Evolutionary conservation across 2,888 invertebrate genomes (phyloP).

Genomic region (Conchocele bisecta): DNA sequence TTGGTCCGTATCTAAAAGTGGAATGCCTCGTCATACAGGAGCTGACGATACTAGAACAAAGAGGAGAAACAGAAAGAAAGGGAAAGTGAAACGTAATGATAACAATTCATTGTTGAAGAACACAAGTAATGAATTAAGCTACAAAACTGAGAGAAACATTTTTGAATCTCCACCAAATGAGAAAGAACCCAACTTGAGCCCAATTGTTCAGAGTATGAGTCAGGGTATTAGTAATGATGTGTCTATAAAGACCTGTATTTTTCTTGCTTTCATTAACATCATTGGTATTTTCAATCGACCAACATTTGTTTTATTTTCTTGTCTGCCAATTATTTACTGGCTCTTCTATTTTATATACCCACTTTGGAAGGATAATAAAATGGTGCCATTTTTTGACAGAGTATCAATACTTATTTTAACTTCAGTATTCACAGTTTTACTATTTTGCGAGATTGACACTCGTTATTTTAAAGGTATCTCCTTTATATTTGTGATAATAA

Average conservation of each 20-base stretch:
- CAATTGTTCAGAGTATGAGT: no score
- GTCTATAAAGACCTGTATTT: not conserved
- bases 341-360: conserved; percentile 30
- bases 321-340: conserved; percentile 86
- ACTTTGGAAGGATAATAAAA: no score
- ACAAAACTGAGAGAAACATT: not conserved
- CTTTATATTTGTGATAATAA: conserved; percentile 12
- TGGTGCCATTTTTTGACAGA: not conserved
- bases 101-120: no score
- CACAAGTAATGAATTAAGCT: no score
- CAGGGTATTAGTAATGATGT: not conserved
- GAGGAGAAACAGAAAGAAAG: not conserved
- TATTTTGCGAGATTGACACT: conserved; percentile 33
- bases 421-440: not conserved
- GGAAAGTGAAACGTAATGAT: not conserved
- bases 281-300: conserved; percentile 93
- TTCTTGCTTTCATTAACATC: conserved; percentile 77
- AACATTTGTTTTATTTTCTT: conserved; percentile 93
- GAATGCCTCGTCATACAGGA: no score
- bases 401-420: not conserved
- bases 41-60: no score
- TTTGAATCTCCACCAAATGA: not conserved
- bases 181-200: no score
- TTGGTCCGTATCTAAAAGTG: no score
- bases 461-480: conserved; percentile 23